Evolutionary conservation across 1,140 invertebrate species (phyloP), one percentile per base, ranked within the genome.

Genomic region (Ylistrum balloti): DNA sequence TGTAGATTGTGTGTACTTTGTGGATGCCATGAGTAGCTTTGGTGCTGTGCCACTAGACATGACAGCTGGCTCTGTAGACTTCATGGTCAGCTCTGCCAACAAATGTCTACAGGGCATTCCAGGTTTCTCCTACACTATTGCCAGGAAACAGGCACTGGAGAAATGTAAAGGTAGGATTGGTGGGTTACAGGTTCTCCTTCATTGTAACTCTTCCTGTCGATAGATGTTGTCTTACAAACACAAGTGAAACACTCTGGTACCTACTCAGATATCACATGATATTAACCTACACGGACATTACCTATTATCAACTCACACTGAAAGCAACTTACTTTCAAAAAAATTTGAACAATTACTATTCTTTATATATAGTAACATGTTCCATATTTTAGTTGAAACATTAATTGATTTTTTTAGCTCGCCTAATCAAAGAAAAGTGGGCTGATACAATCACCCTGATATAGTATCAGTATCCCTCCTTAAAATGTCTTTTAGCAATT

Each of bases 21-120:
- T 97, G 28, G 97, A 97, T 95, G 96, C 96, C n/a, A 97, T 97
- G 96, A 97, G 97, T 90, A 96, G 96, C 91, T 97, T 97, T 95
- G 97, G 97, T 38, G 97, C 96, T 13, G 94, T 97, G n/a, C 96
- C 95, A 10, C 56, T 96, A 13, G 95, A 96, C 90, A 88, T 97
- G 17, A 89, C 93, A 0, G 90, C 85, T 11, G 91, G 91, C 33
- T 85, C 92, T 3, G 93, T 96, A 9, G 96, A 97, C 92, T 96
- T 96, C 92, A 87, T 97, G 32, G 96, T 97, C 88, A 97, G 96
- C 86, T 97, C 96, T 11, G 96, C 97, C 34, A 97, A 97, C 93
- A 97, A 97, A 92, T 97, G 97, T 92, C 92, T 97, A n/a, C 95
- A 97, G 93, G 96, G 96, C 35, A 96, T 97, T 9, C 97, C 97